Percentiles rank a stretch among this genome's conserved stretches.
phyloP scores from a whole-genome alignment of 2,888 invertebrate genomes.

The Cephus spinipes region DNA sequence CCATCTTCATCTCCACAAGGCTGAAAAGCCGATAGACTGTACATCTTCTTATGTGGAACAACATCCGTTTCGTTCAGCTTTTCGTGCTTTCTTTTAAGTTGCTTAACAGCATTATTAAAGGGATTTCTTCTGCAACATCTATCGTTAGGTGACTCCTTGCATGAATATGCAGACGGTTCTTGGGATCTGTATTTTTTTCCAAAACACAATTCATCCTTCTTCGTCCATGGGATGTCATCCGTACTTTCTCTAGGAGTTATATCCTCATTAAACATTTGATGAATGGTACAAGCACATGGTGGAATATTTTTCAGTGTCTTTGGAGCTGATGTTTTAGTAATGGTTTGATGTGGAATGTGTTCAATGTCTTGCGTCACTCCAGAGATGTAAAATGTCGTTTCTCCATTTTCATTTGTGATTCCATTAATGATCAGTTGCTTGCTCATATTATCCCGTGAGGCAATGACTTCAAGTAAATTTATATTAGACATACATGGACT shows the following conservation, averaged over 20 bases:
- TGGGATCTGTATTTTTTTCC: constrained; percentile 48
- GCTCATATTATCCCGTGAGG: constrained; percentile 42
- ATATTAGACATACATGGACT: constrained; percentile 40
- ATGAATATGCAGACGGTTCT: constrained; percentile 38
- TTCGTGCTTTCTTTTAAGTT: constrained; percentile 21
- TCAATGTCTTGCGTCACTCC: constrained; percentile 40
- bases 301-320: constrained; percentile 44
- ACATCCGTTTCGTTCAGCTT: constrained; percentile 1
- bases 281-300: constrained; percentile 49
- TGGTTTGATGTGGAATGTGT: constrained; percentile 34
- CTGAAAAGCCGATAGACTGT: constrained; percentile 40
- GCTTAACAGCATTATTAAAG: constrained; percentile 32
- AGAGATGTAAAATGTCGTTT: constrained; percentile 39
- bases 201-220: constrained; percentile 38
- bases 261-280: constrained; percentile 37
- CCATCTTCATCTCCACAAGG: constrained; percentile 49
- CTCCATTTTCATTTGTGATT: constrained; percentile 37
- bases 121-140: constrained; percentile 41
- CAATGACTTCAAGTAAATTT: constrained; percentile 39
- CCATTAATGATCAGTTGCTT: constrained; percentile 41
- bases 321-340: constrained; percentile 23
- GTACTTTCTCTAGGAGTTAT: constrained; percentile 26
- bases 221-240: constrained; percentile 45
- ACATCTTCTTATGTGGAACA: constrained; percentile 33
- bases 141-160: constrained; percentile 37